Conservation (phyloP, 1,140 invertebrate species). For the Diabrotica undecimpunctata region DNA sequence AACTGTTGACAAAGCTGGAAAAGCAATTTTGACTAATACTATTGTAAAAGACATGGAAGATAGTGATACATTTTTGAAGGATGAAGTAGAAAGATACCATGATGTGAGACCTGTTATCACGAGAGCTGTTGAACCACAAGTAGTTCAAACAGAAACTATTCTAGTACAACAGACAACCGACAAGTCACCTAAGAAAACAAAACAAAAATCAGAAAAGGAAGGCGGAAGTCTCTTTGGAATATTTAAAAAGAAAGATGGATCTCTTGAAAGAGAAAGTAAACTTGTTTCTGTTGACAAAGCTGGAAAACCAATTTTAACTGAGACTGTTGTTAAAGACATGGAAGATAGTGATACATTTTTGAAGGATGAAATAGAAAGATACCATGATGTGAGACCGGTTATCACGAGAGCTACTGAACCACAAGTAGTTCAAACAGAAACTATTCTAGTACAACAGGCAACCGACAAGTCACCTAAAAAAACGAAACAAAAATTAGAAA, state of each 20-base stretch:
- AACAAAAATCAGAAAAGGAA: constrained; percentile 17
- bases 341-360: constrained; percentile 22
- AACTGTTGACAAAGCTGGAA: not conserved
- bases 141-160: not conserved
- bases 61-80: constrained; percentile 16
- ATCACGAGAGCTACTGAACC: not conserved
- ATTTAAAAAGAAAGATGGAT: constrained; percentile 20
- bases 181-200: not conserved
- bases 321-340: constrained; percentile 12
- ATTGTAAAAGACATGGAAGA: not conserved
- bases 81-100: constrained; percentile 24
- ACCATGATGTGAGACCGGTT: constrained; percentile 26
- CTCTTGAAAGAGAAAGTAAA: constrained; percentile 5
- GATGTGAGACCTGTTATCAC: constrained; percentile 14
- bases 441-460: not conserved
- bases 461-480: not conserved
- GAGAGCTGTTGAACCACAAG: not conserved
- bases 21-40: not conserved
- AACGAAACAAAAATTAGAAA: constrained; percentile 5
- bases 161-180: not conserved
- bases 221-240: constrained; percentile 14
- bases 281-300: not conserved
- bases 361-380: constrained; percentile 27
- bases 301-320: constrained; percentile 9
- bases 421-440: not conserved